A percentile compares a stretch with the other conserved stretches of the same genome.
Evolutionary conservation across 2,797 vertebrate genomes (phyloP).

Genomic region (Chelon labrosus): DNA sequence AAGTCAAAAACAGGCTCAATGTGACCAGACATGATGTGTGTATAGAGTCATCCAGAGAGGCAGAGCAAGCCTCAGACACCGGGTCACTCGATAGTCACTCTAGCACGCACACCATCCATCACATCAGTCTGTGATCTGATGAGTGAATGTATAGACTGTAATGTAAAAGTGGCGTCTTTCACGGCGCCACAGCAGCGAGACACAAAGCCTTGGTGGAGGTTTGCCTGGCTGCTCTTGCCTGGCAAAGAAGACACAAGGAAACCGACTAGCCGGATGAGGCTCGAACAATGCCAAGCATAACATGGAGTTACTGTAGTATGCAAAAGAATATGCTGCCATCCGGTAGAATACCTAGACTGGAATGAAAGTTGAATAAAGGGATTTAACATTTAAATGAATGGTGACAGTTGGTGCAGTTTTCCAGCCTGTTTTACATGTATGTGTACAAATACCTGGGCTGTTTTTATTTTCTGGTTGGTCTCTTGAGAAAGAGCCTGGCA

Average conservation of each 20-base stretch:
- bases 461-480: slow-evolving; percentile 96
- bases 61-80: slow-evolving; percentile 56
- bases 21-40: slow-evolving; percentile 45
- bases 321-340: slow-evolving; percentile 63
- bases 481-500: slow-evolving; percentile 94
- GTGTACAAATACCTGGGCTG: slow-evolving; percentile 94
- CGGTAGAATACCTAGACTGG: slow-evolving; percentile 61
- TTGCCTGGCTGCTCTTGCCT: slow-evolving; percentile 72
- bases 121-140: slow-evolving; percentile 69
- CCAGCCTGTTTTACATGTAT: slow-evolving; percentile 72
- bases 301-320: slow-evolving; percentile 70
- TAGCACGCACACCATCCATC: slow-evolving; percentile 74
- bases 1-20: slow-evolving; percentile 23
- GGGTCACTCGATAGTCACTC: slow-evolving; percentile 69
- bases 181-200: slow-evolving; percentile 55
- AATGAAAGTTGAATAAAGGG: slow-evolving; percentile 67
- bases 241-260: slow-evolving; percentile 68
- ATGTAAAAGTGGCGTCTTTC: slow-evolving; percentile 67
- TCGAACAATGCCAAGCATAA: slow-evolving; percentile 73
- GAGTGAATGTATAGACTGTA: slow-evolving; percentile 70
- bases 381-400: slow-evolving; percentile 75
- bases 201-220: slow-evolving; percentile 64
- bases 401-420: slow-evolving; percentile 83
- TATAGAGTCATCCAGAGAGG: slow-evolving; percentile 65
- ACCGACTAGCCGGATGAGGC: slow-evolving; percentile 67